A percentile compares a stretch with the other conserved stretches of the same genome.
phyloP scores from a whole-genome alignment of 2,888 invertebrate genomes.

The Catotricha subobsoleta region DNA sequence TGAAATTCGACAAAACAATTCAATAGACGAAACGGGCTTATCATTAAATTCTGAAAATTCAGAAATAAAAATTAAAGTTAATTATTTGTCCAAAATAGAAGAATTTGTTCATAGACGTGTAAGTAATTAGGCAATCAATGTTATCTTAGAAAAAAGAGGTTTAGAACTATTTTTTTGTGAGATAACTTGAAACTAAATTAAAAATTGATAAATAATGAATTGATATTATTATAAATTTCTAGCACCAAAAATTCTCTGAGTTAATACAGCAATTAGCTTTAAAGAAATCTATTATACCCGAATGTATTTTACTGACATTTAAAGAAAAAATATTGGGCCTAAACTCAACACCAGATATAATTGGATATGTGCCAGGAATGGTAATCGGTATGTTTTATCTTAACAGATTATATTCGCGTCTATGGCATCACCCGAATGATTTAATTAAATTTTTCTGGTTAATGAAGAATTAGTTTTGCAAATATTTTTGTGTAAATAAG shows the following conservation, averaged over 20 bases:
- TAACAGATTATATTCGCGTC: neutral
- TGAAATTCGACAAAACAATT: too few species aligned
- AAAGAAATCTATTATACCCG: neutral
- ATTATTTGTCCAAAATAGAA: too few species aligned
- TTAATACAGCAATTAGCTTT: neutral
- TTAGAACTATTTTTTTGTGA: too few species aligned
- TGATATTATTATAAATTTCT: neutral
- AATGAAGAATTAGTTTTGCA: neutral
- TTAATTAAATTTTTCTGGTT: neutral
- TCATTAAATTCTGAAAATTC: too few species aligned
- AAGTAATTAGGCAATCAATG: too few species aligned
- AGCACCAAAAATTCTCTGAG: neutral
- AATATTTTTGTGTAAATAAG: too few species aligned
- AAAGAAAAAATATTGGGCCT: neutral
- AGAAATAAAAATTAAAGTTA: too few species aligned
- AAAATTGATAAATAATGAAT: too few species aligned
- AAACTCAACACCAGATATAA: neutral
- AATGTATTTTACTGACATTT: neutral
- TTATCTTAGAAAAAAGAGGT: too few species aligned
- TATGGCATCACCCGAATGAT: neutral
- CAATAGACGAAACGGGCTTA: too few species aligned
- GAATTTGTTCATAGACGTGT: too few species aligned
- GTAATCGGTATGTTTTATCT: neutral
- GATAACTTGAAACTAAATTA: too few species aligned
- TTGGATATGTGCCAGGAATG: neutral